Percentiles rank a stretch among this genome's conserved stretches.
phyloP scores from a whole-genome alignment of 2,888 invertebrate species.

The Liopterus haemorrhoidalis region DNA sequence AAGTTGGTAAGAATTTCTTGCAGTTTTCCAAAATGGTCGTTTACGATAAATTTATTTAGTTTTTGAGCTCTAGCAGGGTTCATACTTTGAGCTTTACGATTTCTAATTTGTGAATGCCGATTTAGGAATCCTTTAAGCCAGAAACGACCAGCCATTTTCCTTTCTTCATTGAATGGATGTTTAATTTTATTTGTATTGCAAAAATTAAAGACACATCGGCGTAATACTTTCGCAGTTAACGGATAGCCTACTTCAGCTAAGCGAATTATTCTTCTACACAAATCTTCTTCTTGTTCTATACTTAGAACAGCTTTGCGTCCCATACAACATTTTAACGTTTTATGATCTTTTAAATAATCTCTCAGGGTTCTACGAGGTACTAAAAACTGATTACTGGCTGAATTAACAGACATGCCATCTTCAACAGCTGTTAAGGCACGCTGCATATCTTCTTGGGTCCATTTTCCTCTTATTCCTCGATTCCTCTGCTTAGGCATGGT shows the following conservation, averaged over 20 bases:
- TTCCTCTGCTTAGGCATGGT: too few species aligned
- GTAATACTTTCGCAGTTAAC: constrained; percentile 16
- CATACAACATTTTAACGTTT: too few species aligned
- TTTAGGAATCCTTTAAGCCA: constrained; percentile 22
- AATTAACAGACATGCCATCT: too few species aligned
- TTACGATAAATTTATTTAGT: constrained; percentile 26
- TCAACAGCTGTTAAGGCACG: too few species aligned
- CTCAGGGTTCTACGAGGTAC: too few species aligned
- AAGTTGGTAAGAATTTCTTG: constrained; percentile 26
- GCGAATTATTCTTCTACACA: constrained; percentile 27
- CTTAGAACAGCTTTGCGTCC: too few species aligned
- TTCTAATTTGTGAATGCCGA: constrained; percentile 22
- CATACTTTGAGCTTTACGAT: constrained; percentile 29
- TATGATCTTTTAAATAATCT: too few species aligned
- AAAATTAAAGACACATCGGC: constrained; percentile 19
- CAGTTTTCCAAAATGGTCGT: constrained; percentile 30
- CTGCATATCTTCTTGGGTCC: too few species aligned
- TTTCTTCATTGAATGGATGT: constrained; percentile 22
- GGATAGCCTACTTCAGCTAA: constrained; percentile 23
- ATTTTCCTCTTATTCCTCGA: too few species aligned
- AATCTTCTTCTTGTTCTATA: too few species aligned
- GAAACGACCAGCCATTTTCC: constrained; percentile 22
- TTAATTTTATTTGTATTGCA: constrained; percentile 11
- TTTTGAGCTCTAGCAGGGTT: constrained; percentile 30
- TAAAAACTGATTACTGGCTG: too few species aligned